These are phyloP conservation scores for Aphelinus certus DNA, from an alignment of 1,140 invertebrate species.

Conservation along the genomic window DNA sequence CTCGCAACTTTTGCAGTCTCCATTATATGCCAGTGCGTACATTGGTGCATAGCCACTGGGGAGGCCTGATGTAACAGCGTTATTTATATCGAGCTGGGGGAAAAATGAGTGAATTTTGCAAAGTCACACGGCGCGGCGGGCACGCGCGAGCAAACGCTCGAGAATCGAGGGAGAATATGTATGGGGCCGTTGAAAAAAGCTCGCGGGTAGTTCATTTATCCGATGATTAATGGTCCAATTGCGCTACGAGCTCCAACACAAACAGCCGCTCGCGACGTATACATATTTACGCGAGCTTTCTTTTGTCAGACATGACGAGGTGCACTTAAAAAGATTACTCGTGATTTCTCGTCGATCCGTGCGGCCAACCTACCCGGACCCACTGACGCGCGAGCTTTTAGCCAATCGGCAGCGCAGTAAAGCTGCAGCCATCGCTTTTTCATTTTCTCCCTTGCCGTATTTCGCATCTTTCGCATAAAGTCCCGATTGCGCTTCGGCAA, in stretches of 20 bases:
- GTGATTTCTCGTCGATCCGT: constrained; percentile 43
- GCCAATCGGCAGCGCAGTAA: too few species aligned
- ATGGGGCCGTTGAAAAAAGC: neutral
- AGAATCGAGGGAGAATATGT: constrained; percentile 4
- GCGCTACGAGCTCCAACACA: constrained; percentile 6
- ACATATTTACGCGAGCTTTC: constrained; percentile 38
- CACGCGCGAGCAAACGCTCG: neutral
- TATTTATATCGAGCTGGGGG: constrained; percentile 12
- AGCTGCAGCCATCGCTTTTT: too few species aligned
- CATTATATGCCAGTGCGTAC: too few species aligned
- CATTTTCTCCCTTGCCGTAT: too few species aligned
- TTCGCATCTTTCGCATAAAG: too few species aligned
- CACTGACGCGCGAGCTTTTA: too few species aligned
- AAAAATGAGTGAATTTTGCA: constrained; percentile 28
- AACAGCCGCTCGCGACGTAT: constrained; percentile 26
- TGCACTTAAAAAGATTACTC: constrained; percentile 55
- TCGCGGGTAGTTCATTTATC: constrained; percentile 15
- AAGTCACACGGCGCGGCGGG: constrained; percentile 8
- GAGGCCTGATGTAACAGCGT: constrained; percentile 4
- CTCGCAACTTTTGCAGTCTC: too few species aligned
- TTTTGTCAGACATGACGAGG: constrained; percentile 43
- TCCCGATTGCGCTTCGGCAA: too few species aligned
- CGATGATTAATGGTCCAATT: constrained; percentile 46
- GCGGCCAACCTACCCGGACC: too few species aligned
- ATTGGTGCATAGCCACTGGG: too few species aligned